These are phyloP conservation scores for Cricetomys ansorgei DNA, from an alignment of 2,113 vertebrate genomes.

Conservation along the genomic window DNA sequence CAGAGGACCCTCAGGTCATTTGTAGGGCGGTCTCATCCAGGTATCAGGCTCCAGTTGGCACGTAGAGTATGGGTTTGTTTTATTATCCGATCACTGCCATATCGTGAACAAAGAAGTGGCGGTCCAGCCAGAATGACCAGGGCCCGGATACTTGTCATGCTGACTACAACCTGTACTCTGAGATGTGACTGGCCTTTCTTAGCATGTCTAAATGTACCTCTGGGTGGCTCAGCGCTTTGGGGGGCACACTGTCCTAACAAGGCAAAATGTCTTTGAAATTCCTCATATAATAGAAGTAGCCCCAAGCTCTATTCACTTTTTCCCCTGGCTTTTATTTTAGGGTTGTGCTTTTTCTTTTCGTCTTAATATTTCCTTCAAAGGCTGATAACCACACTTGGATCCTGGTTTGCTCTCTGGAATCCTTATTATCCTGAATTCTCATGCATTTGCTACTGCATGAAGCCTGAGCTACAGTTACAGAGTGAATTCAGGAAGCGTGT, in stretches of 20 bases:
- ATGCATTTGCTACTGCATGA: background rate
- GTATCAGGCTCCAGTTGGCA: background rate
- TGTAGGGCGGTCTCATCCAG: background rate
- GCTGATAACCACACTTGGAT: constrained; percentile 4
- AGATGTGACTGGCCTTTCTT: background rate
- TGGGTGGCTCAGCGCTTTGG: background rate
- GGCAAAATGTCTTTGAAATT: constrained; percentile 47
- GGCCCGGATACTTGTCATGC: background rate
- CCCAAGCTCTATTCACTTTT: background rate
- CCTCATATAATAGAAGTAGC: background rate
- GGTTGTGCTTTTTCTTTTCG: constrained; percentile 20
- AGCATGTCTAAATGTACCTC: background rate
- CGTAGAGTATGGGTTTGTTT: background rate
- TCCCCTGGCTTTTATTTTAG: constrained; percentile 51
- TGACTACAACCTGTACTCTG: background rate
- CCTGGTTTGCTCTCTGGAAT: background rate
- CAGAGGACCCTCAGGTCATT: background rate
- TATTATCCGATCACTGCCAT: background rate
- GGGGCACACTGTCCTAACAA: background rate
- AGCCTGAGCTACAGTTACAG: background rate
- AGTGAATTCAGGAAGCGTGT: background rate
- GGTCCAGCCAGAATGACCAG: background rate
- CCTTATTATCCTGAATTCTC: constrained; percentile 37
- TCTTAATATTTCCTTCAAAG: constrained; percentile 45
- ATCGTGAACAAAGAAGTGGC: background rate